These are phyloP conservation scores for Poliocrania exsul DNA, from an alignment of 2,797 vertebrate species.

Conservation along the genomic window DNA sequence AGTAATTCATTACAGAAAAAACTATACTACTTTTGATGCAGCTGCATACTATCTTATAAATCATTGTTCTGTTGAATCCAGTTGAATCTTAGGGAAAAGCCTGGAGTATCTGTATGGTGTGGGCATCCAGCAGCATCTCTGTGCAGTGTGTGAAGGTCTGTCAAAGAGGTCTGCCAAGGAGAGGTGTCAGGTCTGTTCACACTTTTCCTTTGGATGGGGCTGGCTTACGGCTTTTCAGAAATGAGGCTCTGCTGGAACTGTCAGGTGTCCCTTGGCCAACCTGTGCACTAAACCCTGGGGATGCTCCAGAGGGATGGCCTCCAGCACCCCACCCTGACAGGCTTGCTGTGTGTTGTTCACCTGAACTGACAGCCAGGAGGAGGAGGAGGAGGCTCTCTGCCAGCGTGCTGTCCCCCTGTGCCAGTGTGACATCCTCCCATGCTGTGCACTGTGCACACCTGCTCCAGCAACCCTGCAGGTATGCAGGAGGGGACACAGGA, in stretches of 20 bases:
- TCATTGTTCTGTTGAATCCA: not conserved
- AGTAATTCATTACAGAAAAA: not conserved
- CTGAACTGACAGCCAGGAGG: not conserved
- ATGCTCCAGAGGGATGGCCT: not conserved
- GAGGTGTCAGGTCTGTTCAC: not conserved
- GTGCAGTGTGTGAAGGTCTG: not conserved
- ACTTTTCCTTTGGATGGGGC: not conserved
- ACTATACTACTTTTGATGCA: not conserved
- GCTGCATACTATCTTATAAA: not conserved
- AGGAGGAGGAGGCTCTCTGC: not conserved
- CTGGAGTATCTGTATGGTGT: not conserved
- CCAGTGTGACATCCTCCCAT: not conserved
- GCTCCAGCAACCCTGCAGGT: not conserved
- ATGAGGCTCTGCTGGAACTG: not conserved
- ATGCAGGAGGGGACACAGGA: accelerated
- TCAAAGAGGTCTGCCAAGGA: not conserved
- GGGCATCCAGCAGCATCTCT: not conserved
- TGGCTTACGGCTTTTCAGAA: not conserved
- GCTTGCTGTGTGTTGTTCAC: too few relatives aligned
- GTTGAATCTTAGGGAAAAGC: not conserved
- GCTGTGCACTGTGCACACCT: not conserved
- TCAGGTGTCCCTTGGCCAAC: not conserved
- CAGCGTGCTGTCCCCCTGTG: accelerated
- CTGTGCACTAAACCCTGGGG: not conserved
- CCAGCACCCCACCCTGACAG: not conserved